These are phyloP conservation scores for Synergus japonicus DNA, from an alignment of 2,888 invertebrate species.

Conservation along the genomic window DNA sequence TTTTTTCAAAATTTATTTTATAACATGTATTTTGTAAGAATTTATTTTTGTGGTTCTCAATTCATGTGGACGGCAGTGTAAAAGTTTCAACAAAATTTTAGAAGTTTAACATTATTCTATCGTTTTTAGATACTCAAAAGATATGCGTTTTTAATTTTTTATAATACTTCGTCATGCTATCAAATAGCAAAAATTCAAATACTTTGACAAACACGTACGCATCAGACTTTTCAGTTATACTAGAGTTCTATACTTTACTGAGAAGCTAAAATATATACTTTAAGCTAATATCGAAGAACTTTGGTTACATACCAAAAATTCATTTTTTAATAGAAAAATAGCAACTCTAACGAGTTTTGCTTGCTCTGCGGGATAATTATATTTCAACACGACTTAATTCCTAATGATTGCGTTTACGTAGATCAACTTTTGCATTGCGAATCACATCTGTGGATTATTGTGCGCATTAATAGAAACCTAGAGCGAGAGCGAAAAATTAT, in stretches of 20 bases:
- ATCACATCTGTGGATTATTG: constrained; percentile 3
- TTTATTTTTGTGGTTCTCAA: not conserved
- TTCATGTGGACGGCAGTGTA: constrained; percentile 2
- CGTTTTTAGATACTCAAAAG: constrained; percentile 3
- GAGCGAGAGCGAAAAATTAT: not conserved
- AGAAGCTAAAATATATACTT: constrained; percentile 27
- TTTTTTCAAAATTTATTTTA: not conserved
- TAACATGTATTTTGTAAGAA: not conserved
- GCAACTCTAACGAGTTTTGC: not conserved
- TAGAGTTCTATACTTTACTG: constrained; percentile 1
- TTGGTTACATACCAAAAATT: constrained; percentile 16
- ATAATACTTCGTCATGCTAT: constrained; percentile 16
- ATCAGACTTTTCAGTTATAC: constrained; percentile 23
- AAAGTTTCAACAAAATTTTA: not conserved
- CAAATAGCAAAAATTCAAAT: constrained; percentile 7
- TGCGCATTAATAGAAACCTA: not conserved
- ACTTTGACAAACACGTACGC: not conserved
- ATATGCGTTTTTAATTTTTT: not conserved
- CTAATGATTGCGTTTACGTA: constrained; percentile 21
- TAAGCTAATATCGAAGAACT: not conserved
- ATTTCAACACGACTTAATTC: constrained; percentile 14
- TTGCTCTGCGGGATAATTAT: not conserved
- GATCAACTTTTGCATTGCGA: constrained; percentile 15
- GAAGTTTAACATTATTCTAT: not conserved
- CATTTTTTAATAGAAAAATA: constrained; percentile 5